Conservation (phyloP, 2,113 vertebrate genomes). For the Phaetusa simplex region DNA sequence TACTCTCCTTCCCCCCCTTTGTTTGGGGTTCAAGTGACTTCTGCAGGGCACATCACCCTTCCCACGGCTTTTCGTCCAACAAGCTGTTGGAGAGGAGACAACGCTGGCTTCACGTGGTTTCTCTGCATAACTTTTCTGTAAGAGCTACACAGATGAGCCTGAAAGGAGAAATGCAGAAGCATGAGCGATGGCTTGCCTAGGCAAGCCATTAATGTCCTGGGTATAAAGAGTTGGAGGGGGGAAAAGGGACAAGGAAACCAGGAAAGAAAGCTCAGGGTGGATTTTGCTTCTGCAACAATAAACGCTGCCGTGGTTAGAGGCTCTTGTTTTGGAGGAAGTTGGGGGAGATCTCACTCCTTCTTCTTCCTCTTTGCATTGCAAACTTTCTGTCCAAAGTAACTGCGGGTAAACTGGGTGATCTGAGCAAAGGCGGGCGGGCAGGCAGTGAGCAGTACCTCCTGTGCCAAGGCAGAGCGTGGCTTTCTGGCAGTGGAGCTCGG, state of each 20-base stretch:
- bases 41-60: background rate
- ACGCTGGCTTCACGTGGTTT: background rate
- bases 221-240: background rate
- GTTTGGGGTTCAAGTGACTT: background rate
- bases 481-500: background rate
- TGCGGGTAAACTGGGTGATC: background rate
- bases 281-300: background rate
- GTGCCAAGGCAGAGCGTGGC: fast-evolving
- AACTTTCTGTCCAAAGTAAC: background rate
- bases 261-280: fast-evolving
- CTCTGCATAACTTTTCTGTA: background rate
- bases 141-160: background rate
- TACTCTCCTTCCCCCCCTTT: background rate
- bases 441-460: background rate
- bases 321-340: background rate
- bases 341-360: fast-evolving
- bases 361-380: background rate
- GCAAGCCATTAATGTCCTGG: background rate
- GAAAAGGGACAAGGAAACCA: background rate
- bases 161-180: background rate
- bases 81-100: background rate
- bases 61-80: background rate
- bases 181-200: background rate
- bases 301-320: background rate
- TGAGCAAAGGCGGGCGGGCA: fast-evolving